These are phyloP conservation scores for Bombus vancouverensis DNA, from an alignment of 1,140 invertebrate genomes.

Conservation along the genomic window DNA sequence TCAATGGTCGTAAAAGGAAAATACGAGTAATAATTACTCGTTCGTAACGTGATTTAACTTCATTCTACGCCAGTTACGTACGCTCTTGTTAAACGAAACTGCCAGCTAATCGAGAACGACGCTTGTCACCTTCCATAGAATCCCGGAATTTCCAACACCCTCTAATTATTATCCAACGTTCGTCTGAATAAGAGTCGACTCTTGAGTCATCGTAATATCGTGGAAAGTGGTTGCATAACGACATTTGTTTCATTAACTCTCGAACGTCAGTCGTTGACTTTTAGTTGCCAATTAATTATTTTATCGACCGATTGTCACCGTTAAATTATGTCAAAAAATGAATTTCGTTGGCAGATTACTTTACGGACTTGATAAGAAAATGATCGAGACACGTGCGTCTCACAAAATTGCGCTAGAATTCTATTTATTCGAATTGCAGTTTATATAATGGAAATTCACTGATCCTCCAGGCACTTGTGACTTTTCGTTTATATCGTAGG, in stretches of 20 bases:
- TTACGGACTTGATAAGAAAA: neutral
- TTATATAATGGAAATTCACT: neutral
- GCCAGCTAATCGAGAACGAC: neutral
- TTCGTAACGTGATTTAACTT: conserved; percentile 29
- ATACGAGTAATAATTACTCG: conserved; percentile 47
- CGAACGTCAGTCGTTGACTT: neutral
- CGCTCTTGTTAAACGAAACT: neutral
- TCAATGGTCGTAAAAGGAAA: conserved; percentile 59
- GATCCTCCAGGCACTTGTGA: neutral
- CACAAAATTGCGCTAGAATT: neutral
- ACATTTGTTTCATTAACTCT: neutral
- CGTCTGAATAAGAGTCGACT: no score
- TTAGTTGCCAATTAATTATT: no score
- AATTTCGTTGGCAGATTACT: neutral
- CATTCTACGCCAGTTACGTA: conserved; percentile 31
- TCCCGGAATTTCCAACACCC: neutral
- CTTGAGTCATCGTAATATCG: neutral
- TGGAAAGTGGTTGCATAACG: conserved; percentile 22
- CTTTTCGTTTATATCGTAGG: no score
- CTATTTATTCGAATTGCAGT: neutral
- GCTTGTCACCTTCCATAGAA: neutral
- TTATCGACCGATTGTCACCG: no score
- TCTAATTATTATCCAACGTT: neutral
- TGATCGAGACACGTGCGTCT: neutral
- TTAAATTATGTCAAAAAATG: neutral